Percentiles rank a stretch among this genome's conserved stretches.
These are phyloP conservation scores for Brachystomella parvula DNA, from an alignment of 1,140 invertebrate species.

Conservation along the genomic window DNA sequence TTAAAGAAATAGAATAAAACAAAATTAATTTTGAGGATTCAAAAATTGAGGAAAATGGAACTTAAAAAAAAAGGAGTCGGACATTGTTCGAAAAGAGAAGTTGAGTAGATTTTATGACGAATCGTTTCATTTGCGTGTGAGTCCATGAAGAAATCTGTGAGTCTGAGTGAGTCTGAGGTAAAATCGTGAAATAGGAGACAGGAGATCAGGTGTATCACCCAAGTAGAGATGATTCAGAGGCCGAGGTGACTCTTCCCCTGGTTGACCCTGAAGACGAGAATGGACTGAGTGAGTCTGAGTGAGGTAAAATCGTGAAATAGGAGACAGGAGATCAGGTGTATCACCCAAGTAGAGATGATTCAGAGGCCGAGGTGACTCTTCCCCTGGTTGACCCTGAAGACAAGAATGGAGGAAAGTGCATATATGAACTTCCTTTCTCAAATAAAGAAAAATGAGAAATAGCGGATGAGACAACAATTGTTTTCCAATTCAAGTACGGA, in stretches of 20 bases:
- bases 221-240: neutral
- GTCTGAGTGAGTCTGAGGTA: too few relatives aligned
- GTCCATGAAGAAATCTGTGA: too few relatives aligned
- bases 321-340: too few relatives aligned
- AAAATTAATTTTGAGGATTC: too few relatives aligned
- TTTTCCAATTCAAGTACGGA: neutral
- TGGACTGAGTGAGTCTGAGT: neutral
- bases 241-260: neutral
- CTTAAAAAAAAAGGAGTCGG: too few relatives aligned
- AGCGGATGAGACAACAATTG: slow-evolving; percentile 6
- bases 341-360: neutral
- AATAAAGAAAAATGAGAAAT: neutral
- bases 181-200: too few relatives aligned
- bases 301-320: neutral
- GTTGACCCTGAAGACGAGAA: slow-evolving; percentile 3
- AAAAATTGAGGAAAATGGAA: too few relatives aligned
- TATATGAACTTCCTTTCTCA: neutral
- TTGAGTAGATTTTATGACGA: too few relatives aligned
- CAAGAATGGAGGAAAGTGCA: neutral
- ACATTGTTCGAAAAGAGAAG: too few relatives aligned
- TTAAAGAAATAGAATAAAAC: too few relatives aligned
- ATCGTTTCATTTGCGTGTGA: too few relatives aligned
- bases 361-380: neutral
- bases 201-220: neutral
- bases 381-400: neutral